Evolutionary conservation across 2,888 invertebrate species (phyloP), one percentile per base, ranked within the genome.

Genomic region (Leptothorax acervorum): DNA sequence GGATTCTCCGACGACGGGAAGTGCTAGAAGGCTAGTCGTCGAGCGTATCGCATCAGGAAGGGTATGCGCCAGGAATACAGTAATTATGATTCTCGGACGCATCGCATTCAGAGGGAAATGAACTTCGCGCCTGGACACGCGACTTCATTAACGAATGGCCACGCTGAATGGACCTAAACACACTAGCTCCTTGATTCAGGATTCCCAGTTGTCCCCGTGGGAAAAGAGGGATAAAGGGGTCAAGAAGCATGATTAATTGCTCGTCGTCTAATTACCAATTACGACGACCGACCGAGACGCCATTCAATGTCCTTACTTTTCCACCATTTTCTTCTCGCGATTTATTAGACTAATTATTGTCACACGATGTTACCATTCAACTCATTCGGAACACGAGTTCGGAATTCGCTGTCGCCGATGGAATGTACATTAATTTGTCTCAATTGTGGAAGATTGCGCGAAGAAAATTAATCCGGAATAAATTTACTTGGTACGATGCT

Each of bases 71-170:
- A 89, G 88, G 92, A 92, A 93, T 93, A 93, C 91, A 92, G 93
- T 92, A 93, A 94, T 94, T 94, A 94, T 93, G 92, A 94, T 92
- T 92, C 92, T 90, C 90, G 91, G 90, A 91, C 92, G 90, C 92
- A 90, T 92, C 89, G 91, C 92, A 92, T 93, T 92, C 92, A 92
- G 86, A 88, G 90, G 90, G 91, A 92, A 93, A 93, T 93, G 92
- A 92, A 93, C 92, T 93, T 90, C 89, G 89, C 91, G 90, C 85
- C 90, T 89, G 86, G 91, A 93, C 93, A 93, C 91, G 92, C 92
- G 93, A 94, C 93, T 94, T 94, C 92, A 94, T 94, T 93, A 94
- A 94, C 93, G 91, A 92, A 93, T 92, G 91, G 90, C 86, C 90
- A 85, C 76, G 85, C 89, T 92, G 92, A 93, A 94, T 93, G 91